Evolutionary conservation across 1,140 invertebrate genomes (phyloP).

Genomic region (Drosophila eugracilis): DNA sequence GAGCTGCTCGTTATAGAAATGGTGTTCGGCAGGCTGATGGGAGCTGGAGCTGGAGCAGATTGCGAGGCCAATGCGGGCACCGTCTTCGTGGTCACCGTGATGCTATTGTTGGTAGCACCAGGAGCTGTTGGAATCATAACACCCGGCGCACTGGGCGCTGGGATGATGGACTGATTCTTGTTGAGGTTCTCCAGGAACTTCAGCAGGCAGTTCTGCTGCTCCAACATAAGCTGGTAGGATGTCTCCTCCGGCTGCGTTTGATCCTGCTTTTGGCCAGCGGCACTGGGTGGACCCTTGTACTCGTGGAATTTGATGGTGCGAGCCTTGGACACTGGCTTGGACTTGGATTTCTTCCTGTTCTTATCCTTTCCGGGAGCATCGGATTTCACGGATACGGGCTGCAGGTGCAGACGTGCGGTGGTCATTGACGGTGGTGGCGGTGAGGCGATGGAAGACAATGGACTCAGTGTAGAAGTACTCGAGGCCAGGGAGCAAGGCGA

Average conservation of each 20-base stretch:
- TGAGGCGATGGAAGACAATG: slow-evolving; percentile 88
- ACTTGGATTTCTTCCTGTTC: slow-evolving; percentile 95
- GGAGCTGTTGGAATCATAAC: slow-evolving; percentile 9
- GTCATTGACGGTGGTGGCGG: slow-evolving; percentile 86
- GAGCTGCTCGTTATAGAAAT: slow-evolving; percentile 68
- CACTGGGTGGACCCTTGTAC: slow-evolving; percentile 98
- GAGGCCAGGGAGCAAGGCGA: slow-evolving; percentile 87
- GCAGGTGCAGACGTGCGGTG: slow-evolving; percentile 65
- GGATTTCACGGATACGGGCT: slow-evolving; percentile 85
- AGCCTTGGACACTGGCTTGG: slow-evolving; percentile 92
- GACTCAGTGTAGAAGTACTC: slow-evolving; percentile 88
- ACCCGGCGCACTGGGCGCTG: slow-evolving; percentile 20
- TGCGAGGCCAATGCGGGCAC: slow-evolving; percentile 58
- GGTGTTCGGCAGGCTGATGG: slow-evolving; percentile 56
- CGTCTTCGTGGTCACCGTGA: slow-evolving; percentile 68
- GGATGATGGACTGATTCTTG: slow-evolving; percentile 82
- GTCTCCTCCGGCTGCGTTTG: slow-evolving; percentile 86
- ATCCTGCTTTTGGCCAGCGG: slow-evolving; percentile 89
- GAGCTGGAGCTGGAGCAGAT: slow-evolving; percentile 34
- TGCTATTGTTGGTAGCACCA: slow-evolving; percentile 40
- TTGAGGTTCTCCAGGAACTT: slow-evolving; percentile 83
- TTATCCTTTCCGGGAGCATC: slow-evolving; percentile 92
- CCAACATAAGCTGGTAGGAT: slow-evolving; percentile 95
- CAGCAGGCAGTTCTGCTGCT: slow-evolving; percentile 93
- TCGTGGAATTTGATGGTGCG: slow-evolving; percentile 99